These are phyloP conservation scores for Anoura caudifer DNA, from an alignment of 2,113 vertebrate genomes.

Conservation along the genomic window DNA sequence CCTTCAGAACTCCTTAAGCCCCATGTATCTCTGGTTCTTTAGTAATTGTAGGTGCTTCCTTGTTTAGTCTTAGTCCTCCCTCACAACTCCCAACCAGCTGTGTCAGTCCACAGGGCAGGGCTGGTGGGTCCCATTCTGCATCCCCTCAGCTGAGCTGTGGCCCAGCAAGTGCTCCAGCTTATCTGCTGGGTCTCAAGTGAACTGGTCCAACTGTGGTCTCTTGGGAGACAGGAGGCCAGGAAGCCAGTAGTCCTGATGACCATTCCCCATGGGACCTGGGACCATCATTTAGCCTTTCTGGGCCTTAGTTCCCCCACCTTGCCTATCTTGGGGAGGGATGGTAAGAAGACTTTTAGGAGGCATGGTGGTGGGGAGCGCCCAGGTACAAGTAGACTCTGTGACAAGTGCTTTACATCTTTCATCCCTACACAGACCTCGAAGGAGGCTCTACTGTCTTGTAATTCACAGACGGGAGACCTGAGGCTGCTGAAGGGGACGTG, in stretches of 20 bases:
- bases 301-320: neutral
- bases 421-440: too few relatives aligned
- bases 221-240: neutral
- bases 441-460: fast-evolving
- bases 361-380: neutral
- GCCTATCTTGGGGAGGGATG: neutral
- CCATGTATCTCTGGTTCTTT: neutral
- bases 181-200: neutral
- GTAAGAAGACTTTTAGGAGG: neutral
- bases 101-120: neutral
- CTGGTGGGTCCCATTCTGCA: neutral
- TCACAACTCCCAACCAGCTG: neutral
- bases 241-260: neutral
- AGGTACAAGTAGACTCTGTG: neutral
- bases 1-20: neutral
- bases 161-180: neutral
- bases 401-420: neutral
- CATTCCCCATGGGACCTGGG: too few relatives aligned
- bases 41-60: neutral
- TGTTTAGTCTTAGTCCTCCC: neutral
- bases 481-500: neutral
- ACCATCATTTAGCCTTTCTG: neutral
- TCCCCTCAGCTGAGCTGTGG: neutral
- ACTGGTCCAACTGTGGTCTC: neutral
- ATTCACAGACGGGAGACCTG: neutral